Conservation (phyloP, 2,113 vertebrate species). For the Catagonus wagneri region DNA sequence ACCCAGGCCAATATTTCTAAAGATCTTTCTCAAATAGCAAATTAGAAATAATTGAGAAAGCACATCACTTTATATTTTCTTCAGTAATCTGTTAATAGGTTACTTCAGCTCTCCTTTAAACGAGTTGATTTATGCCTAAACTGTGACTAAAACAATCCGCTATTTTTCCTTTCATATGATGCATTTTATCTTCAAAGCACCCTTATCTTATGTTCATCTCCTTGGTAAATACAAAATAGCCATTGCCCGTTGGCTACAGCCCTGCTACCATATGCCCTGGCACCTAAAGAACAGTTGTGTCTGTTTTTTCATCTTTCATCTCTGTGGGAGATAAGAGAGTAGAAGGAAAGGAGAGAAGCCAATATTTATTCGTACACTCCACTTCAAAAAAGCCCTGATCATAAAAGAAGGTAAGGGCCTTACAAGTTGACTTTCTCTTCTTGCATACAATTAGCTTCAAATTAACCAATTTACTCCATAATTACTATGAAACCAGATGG, state of each 20-base stretch:
- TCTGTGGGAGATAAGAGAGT: not conserved
- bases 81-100: not conserved
- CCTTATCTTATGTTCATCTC: constrained; percentile 26
- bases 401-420: not conserved
- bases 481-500: constrained; percentile 36
- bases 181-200: constrained; percentile 58
- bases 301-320: constrained; percentile 5
- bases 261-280: not conserved
- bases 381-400: constrained; percentile 12
- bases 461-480: constrained; percentile 56
- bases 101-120: constrained; percentile 62
- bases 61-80: constrained; percentile 31
- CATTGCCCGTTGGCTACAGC: not conserved
- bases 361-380: fast-evolving
- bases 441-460: not conserved
- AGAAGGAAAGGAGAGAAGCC: not conserved
- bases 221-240: constrained; percentile 59
- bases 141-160: constrained; percentile 68
- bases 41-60: not conserved
- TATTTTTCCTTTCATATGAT: constrained; percentile 65
- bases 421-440: not conserved
- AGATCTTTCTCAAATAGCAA: not conserved
- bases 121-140: constrained; percentile 61
- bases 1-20: not conserved
- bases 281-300: constrained; percentile 9